Percentiles rank a stretch among this genome's conserved stretches.
Conservation (phyloP, 1,140 invertebrate genomes). For the Stegodyphus mimosarum region DNA sequence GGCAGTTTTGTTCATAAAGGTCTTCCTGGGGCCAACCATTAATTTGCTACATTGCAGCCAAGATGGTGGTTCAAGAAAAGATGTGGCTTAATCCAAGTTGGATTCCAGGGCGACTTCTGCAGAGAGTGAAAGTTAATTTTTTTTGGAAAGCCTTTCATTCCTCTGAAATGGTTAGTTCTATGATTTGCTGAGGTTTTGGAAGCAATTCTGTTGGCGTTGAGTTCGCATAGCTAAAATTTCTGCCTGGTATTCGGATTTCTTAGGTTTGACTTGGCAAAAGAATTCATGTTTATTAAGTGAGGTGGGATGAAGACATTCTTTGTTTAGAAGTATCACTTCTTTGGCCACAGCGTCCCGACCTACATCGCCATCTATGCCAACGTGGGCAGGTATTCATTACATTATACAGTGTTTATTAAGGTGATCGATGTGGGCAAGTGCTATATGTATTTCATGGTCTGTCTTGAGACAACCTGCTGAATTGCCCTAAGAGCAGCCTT, state of each 20-base stretch:
- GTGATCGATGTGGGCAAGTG: neutral
- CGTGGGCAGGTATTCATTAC: neutral
- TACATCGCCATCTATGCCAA: neutral
- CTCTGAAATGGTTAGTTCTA: neutral
- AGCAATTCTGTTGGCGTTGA: neutral
- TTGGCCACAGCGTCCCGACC: neutral
- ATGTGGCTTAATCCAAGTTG: neutral
- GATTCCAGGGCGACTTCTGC: neutral
- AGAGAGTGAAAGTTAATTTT: slow-evolving; percentile 1
- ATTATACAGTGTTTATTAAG: neutral
- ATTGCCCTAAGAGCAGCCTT: neutral
- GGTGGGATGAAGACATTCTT: neutral
- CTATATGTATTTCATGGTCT: neutral
- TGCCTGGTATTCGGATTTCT: neutral
- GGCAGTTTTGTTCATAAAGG: neutral
- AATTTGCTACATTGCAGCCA: neutral
- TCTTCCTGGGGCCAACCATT: neutral
- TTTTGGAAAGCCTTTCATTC: neutral
- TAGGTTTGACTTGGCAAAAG: neutral
- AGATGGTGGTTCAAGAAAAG: neutral
- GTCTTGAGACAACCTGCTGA: neutral
- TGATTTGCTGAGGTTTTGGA: slow-evolving; percentile 5
- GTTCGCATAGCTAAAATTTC: neutral
- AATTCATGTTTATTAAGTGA: neutral
- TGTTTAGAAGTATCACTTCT: neutral